Conservation (phyloP, 2,113 vertebrate species). For the Podarcis cretensis region DNA sequence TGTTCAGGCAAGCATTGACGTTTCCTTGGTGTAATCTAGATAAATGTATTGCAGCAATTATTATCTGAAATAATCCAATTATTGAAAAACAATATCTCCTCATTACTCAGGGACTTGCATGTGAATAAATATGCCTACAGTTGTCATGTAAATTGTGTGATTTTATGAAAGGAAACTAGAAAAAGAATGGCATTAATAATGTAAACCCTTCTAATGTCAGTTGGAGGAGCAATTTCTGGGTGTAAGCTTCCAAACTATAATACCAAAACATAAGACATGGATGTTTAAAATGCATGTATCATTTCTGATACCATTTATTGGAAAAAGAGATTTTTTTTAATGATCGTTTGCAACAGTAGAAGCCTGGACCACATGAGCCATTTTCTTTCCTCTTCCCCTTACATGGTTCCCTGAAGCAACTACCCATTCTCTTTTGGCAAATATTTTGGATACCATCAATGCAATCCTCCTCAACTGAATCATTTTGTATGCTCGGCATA, state of each 20-base stretch:
- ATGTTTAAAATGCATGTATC: neutral
- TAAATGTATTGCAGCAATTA: too few relatives aligned
- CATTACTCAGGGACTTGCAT: too few relatives aligned
- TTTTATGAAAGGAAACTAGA: neutral
- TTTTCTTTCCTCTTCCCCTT: too few relatives aligned
- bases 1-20: too few relatives aligned
- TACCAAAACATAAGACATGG: neutral
- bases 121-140: neutral
- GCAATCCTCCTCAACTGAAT: too few relatives aligned
- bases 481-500: too few relatives aligned
- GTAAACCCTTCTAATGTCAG: neutral
- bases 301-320: neutral
- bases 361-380: neutral
- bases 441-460: neutral
- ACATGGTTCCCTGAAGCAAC: neutral
- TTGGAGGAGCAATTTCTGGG: neutral
- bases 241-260: neutral
- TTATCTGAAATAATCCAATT: too few relatives aligned
- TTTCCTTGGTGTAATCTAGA: too few relatives aligned
- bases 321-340: neutral
- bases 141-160: neutral
- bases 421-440: neutral
- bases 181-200: neutral
- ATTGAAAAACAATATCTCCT: too few relatives aligned
- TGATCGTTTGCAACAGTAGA: neutral